Base-by-base conservation (phyloP, 2,888 invertebrate species). In the Pollenia angustigena region DNA sequence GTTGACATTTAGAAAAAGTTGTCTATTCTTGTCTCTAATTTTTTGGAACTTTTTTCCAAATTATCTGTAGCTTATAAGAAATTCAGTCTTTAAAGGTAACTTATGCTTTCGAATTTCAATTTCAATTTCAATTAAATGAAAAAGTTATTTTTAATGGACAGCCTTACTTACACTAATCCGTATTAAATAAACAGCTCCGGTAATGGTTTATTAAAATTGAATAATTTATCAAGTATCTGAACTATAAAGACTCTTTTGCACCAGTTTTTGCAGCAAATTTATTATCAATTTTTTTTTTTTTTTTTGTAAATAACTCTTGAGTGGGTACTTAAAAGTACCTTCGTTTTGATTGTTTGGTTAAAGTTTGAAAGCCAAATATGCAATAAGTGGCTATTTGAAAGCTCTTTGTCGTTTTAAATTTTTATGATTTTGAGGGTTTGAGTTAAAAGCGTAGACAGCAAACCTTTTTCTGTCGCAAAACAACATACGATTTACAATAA, bases 391-490 rank as follows among this genome's bases (percentile, higher is more conserved):
- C 1, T 40, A 40, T 58, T 58, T 58, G 40, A 32, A 58, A 58
- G 40, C 6, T 58, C 40, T 32, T 58, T 32, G 42, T 56, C 44
- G 54, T 71, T 71, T 54, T 32, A 50, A 71, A 42, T 42, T 11
- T 42, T 54, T 52, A 69, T 69, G 16, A 7, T n/a, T 40, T 69
- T 40, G n/a, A 69, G 52, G 40, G 52, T 8, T 71, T 71, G 71
- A 71, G 71, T 44, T 40, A 14, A 52, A 69, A 69, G 40, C 16
- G 10, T 16, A 62, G 16, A 16, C 16, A 32, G 42, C 12, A 66
- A 23, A 50, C 60, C 74, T 50, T 75, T 75, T 50, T 52, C 62
- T 75, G 42, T 62, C 62, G 44, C 52, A 75, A 14, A 23, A 76
- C 32, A 54, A 60, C 52, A 52, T 18, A 64, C 32, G 42, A 10